Base-by-base conservation (phyloP, 2,797 vertebrate species). In the Pseudochirops corinnae region DNA sequence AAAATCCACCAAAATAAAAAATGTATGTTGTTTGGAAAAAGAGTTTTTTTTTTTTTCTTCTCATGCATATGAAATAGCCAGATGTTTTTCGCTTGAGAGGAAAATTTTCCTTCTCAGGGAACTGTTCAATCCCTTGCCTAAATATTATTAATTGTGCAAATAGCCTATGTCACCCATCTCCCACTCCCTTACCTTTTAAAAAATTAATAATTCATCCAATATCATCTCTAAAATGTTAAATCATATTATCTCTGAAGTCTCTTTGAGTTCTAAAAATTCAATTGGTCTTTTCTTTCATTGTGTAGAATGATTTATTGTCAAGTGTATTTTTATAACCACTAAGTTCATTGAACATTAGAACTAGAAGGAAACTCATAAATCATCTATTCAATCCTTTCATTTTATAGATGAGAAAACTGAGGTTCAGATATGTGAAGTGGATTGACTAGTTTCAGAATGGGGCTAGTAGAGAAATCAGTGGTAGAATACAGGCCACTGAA, bases 1-100 rank as follows among this genome's bases (percentile, higher is more conserved):
- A 96, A 96, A 94, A 4, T 10, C 29, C 94, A 55, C 94, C 29
- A 67, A 74, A 31, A 1, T 96, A 62, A 95, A n/a, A 97, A 94
- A 93, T 87, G 29, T 55, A 74, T 18, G 74, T 82, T 82, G 39
- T 82, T 82, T 82, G 39, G 74, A 26, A 82, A 82, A 82, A 82
- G 74, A 26, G 21, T 10, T 26, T 33, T 46, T 82, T 33, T 46
- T 82, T 74, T 11, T 24, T 46, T 16, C n/a, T 82, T 2, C n/a
- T 82, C 74, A 11, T 82, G 74, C 74, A 46, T 82, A 46, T 46
- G 74, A 82, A 82, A 82, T 82, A 39, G 74, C n/a, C 74, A 82
- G 74, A 82, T 82, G 74, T 82, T 82, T 82, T 82, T 82, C 39
- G 10, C 18, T 82, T 26, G 21, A 82, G 74, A 82, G 74, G 39